A percentile compares a stretch with the other conserved stretches of the same genome.
phyloP scores from a whole-genome alignment of 2,888 invertebrate genomes.

The Cyclophora albipunctata region DNA sequence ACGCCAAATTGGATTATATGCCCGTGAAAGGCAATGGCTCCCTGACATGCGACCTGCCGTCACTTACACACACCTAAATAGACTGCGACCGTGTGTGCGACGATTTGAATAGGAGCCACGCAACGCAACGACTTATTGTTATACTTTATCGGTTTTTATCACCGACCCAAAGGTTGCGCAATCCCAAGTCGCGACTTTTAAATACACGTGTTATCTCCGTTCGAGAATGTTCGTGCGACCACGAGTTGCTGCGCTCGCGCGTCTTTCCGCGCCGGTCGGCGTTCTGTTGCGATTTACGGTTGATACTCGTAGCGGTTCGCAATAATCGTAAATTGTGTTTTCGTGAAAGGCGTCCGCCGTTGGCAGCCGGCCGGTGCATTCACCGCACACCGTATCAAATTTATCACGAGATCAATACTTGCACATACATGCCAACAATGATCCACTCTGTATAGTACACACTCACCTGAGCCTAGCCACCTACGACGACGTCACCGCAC shows the following conservation, averaged over 20 bases:
- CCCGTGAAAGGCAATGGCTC: constrained; percentile 30
- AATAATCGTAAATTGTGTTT: constrained; percentile 53
- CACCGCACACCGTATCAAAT: constrained; percentile 65
- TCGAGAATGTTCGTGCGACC: constrained; percentile 59
- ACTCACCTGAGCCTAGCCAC: constrained; percentile 42
- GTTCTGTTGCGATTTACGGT: constrained; percentile 16
- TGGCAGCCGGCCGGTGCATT: constrained; percentile 52
- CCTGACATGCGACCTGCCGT: constrained; percentile 30
- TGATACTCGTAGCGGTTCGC: constrained; percentile 26
- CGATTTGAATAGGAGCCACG: constrained; percentile 1
- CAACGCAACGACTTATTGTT: constrained; percentile 1
- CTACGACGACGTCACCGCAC: constrained; percentile 55
- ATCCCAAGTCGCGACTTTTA: constrained; percentile 32
- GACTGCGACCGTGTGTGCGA: neutral
- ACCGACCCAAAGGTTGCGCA: constrained; percentile 23
- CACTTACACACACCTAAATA: constrained; percentile 11
- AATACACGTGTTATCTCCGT: constrained; percentile 55
- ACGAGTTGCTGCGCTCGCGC: constrained; percentile 47
- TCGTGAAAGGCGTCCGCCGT: constrained; percentile 58
- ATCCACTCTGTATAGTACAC: constrained; percentile 22
- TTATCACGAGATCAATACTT: constrained; percentile 66
- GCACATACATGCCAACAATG: constrained; percentile 35
- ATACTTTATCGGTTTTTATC: constrained; percentile 27
- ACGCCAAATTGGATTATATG: constrained; percentile 47
- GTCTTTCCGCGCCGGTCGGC: constrained; percentile 17